These are phyloP conservation scores for Danaus plexippus DNA, from an alignment of 1,140 invertebrate genomes.

Conservation along the genomic window DNA sequence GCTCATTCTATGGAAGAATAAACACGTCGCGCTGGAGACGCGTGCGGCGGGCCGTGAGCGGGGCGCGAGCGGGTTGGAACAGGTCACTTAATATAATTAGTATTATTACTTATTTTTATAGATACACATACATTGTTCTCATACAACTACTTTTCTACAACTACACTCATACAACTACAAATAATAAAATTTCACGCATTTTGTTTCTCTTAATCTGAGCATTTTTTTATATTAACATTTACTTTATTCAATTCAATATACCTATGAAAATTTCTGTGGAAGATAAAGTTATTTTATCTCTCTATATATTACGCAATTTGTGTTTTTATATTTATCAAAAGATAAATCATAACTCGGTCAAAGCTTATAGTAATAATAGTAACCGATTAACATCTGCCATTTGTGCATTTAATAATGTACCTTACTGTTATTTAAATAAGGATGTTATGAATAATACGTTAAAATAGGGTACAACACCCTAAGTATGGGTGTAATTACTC, in stretches of 20 bases:
- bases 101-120: too few relatives aligned
- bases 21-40: conserved; percentile 41
- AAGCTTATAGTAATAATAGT: conserved; percentile 22
- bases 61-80: conserved; percentile 1
- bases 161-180: too few relatives aligned
- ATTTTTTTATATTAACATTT: too few relatives aligned
- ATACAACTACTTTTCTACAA: too few relatives aligned
- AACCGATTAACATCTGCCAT: conserved; percentile 14
- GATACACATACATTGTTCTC: too few relatives aligned
- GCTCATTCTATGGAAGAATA: conserved; percentile 44
- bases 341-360: conserved; percentile 18
- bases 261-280: too few relatives aligned
- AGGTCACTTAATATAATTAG: too few relatives aligned
- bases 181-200: too few relatives aligned
- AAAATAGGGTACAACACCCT: conserved; percentile 17
- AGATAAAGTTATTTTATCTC: too few relatives aligned
- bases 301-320: too few relatives aligned
- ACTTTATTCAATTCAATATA: too few relatives aligned
- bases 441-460: conserved; percentile 3
- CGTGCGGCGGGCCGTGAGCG: conserved; percentile 37
- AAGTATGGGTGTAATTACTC: conserved; percentile 15
- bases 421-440: conserved; percentile 10
- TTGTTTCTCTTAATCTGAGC: too few relatives aligned
- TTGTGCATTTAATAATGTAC: conserved; percentile 4
- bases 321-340: conserved; percentile 3